Conservation (phyloP, 2,113 vertebrate genomes). For the Phaethornis superciliosus region DNA sequence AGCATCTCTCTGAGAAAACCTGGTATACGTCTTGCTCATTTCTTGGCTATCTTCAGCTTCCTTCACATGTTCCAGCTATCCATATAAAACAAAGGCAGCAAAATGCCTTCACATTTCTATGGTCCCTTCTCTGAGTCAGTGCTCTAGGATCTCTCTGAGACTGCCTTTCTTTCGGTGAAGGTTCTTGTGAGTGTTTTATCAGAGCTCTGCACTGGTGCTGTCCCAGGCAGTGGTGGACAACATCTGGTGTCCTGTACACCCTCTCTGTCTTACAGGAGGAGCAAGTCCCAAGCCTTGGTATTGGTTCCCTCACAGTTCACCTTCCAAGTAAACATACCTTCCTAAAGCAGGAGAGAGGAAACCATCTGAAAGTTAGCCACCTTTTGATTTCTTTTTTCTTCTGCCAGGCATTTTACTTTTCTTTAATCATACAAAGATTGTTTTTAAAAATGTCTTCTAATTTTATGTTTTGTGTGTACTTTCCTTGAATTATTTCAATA, state of each 20-base stretch:
- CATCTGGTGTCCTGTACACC: neutral
- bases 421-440: neutral
- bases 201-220: neutral
- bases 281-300: neutral
- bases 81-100: neutral
- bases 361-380: neutral
- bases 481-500: neutral
- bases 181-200: neutral
- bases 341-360: neutral
- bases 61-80: fast-evolving
- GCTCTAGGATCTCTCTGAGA: neutral
- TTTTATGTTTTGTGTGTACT: neutral
- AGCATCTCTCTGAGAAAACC: neutral
- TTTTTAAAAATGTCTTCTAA: neutral
- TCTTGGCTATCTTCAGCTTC: neutral
- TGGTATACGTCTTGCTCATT: neutral
- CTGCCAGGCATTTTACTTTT: neutral
- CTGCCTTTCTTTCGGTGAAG: neutral
- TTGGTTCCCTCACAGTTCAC: neutral
- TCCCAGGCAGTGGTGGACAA: neutral
- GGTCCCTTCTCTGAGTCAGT: neutral
- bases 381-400: neutral
- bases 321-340: neutral
- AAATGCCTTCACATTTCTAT: neutral
- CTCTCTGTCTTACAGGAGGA: neutral